Conservation (phyloP, 2,113 vertebrate genomes). For the Cinclus cinclus region DNA sequence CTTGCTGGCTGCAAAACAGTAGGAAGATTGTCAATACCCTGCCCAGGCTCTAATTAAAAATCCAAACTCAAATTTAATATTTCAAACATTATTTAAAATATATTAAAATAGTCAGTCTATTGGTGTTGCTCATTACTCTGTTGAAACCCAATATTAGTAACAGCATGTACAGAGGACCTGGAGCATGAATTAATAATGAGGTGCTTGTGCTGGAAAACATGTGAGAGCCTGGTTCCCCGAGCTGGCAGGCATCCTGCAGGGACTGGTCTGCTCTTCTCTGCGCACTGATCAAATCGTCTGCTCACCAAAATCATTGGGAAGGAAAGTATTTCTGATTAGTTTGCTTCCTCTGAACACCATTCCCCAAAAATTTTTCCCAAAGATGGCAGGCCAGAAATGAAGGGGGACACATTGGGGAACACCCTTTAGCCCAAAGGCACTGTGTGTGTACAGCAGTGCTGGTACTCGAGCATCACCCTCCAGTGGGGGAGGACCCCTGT, state of each 20-base stretch:
- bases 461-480: background rate
- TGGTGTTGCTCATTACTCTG: slow-evolving; percentile 72
- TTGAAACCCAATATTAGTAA: slow-evolving; percentile 81
- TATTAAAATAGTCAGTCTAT: slow-evolving; percentile 70
- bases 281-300: slow-evolving; percentile 34
- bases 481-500: background rate
- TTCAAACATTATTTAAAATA: slow-evolving; percentile 74
- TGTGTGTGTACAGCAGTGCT: background rate
- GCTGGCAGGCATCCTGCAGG: slow-evolving; percentile 57
- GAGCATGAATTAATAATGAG: slow-evolving; percentile 81
- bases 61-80: slow-evolving; percentile 71
- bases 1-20: slow-evolving; percentile 35
- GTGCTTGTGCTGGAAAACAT: slow-evolving; percentile 77
- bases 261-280: slow-evolving; percentile 44
- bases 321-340: slow-evolving; percentile 46
- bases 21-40: slow-evolving; percentile 40
- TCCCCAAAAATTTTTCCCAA: background rate
- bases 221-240: slow-evolving; percentile 56
- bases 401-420: background rate
- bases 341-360: background rate
- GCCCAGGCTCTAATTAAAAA: slow-evolving; percentile 66
- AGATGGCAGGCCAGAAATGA: background rate
- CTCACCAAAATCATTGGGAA: slow-evolving; percentile 49
- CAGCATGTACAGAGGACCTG: slow-evolving; percentile 77
- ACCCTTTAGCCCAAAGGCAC: background rate